Evolutionary conservation across 2,888 invertebrate species (phyloP), one percentile per base, ranked within the genome.

Genomic region (Seladonia tumulorum): DNA sequence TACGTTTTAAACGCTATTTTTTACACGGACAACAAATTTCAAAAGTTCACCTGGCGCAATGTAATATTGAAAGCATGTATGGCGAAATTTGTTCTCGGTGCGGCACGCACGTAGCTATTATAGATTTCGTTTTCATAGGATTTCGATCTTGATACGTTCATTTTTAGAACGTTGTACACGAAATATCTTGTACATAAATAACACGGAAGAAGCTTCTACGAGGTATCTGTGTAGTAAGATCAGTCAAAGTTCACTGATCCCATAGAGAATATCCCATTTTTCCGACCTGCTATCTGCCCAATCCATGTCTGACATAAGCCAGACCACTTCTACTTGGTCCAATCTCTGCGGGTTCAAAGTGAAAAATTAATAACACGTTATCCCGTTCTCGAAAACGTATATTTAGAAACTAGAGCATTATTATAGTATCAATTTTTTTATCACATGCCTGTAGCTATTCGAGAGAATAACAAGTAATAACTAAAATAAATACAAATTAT

Each of bases 261-360:
- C 70, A 78, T 79, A 68, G 70, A 85, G 75, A 78, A 76, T 76
- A 60, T 63, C 53, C 29, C 66, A 53, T 81, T 79, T 87, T 86
- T 81, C 79, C 68, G 47, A 60, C 42, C 74, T 53, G 63, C 29
- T 57, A 39, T 35, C 72, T 47, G 25, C 53, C 25, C 63, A 14
- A 39, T 35, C 22, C 18, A 35, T 35, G 81, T 85, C 86, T 79
- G 85, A 85, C 86, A 77, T 63, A 74, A 53, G 75, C 29, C 86
- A 85, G 86, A 71, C 76, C 74, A 63, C 70, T 79, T 85, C 82
- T 60, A 79, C 79, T 79, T 18, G 22, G 18, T 77, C 53, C 76
- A 72, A 74, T 81, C 76, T 49, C 10, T 25, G 25, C 12, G 45
- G 42, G 16, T 5, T 5, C 18, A 5, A 7, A 16, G 22, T 22